A percentile compares a stretch with the other conserved stretches of the same genome.
Evolutionary conservation across 2,113 vertebrate species (phyloP).

Genomic region (Gallinago jamesoni): DNA sequence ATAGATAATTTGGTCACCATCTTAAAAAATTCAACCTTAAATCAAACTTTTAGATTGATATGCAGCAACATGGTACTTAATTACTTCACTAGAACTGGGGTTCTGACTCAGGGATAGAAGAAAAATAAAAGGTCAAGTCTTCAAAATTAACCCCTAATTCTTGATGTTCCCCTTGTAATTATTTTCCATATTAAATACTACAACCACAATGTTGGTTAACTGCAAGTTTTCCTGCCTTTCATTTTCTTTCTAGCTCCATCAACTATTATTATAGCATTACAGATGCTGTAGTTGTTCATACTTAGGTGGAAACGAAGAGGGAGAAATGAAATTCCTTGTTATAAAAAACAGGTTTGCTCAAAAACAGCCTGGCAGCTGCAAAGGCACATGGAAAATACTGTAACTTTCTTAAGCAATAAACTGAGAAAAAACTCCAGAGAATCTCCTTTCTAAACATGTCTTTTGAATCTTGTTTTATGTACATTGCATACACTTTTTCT

Average conservation of each 20-base stretch:
- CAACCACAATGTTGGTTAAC: not conserved
- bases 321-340: not conserved
- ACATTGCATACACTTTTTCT: not conserved
- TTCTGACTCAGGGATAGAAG: not conserved
- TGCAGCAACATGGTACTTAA: not conserved
- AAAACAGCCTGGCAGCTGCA: not conserved
- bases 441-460: not conserved
- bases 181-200: not conserved
- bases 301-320: not conserved
- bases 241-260: not conserved
- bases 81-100: not conserved
- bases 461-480: not conserved
- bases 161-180: not conserved
- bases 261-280: not conserved
- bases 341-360: not conserved
- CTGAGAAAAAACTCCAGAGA: not conserved
- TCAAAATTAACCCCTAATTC: not conserved
- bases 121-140: not conserved
- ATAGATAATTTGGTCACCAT: not conserved
- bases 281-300: not conserved
- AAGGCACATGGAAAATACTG: rapidly evolving
- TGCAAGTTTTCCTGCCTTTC: not conserved
- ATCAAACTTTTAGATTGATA: not conserved
- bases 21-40: not conserved
- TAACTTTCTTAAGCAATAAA: not conserved